These are phyloP conservation scores for Pempheris klunzingeri DNA, from an alignment of 2,797 vertebrate genomes.

Conservation along the genomic window DNA sequence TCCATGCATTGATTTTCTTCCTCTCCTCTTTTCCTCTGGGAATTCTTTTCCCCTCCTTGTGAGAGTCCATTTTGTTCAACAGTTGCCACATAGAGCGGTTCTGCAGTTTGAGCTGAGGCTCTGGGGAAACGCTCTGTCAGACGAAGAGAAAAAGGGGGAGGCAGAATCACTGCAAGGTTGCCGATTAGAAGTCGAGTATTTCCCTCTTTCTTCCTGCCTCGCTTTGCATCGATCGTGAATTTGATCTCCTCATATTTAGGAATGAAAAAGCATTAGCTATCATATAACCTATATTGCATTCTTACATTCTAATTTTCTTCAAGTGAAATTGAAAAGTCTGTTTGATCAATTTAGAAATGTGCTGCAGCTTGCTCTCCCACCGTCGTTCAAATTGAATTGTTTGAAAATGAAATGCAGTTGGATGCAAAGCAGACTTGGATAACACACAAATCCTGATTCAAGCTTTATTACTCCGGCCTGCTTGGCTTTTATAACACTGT, in stretches of 20 bases:
- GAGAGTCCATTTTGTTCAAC: slow-evolving; percentile 79
- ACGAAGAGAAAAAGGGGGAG: slow-evolving; percentile 40
- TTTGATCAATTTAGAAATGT: slow-evolving; percentile 26
- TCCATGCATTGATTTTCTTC: slow-evolving; percentile 68
- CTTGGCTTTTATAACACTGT: slow-evolving; percentile 34
- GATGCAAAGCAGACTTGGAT: slow-evolving; percentile 38
- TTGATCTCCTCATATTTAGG: slow-evolving; percentile 57
- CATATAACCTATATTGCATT: slow-evolving; percentile 7
- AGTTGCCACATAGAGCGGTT: slow-evolving; percentile 74
- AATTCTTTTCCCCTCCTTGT: slow-evolving; percentile 57
- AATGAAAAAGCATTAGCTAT: slow-evolving; percentile 33
- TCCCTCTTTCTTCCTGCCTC: slow-evolving; percentile 38
- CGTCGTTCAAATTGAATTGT: slow-evolving; percentile 31
- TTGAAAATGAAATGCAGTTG: slow-evolving; percentile 38
- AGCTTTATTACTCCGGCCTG: slow-evolving; percentile 43
- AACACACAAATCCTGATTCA: slow-evolving; percentile 53
- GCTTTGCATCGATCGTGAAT: slow-evolving; percentile 47
- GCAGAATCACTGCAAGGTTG: slow-evolving; percentile 61
- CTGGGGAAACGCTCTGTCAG: slow-evolving; percentile 75
- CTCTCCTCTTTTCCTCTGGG: slow-evolving; percentile 45
- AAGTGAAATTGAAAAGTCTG: slow-evolving; percentile 24
- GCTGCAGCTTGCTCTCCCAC: slow-evolving; percentile 17
- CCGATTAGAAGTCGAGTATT: slow-evolving; percentile 58
- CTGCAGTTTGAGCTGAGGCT: slow-evolving; percentile 75
- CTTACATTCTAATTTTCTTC: slow-evolving; percentile 33